Conservation (phyloP, 2,797 vertebrate genomes). For the Sebastes oblongus region DNA sequence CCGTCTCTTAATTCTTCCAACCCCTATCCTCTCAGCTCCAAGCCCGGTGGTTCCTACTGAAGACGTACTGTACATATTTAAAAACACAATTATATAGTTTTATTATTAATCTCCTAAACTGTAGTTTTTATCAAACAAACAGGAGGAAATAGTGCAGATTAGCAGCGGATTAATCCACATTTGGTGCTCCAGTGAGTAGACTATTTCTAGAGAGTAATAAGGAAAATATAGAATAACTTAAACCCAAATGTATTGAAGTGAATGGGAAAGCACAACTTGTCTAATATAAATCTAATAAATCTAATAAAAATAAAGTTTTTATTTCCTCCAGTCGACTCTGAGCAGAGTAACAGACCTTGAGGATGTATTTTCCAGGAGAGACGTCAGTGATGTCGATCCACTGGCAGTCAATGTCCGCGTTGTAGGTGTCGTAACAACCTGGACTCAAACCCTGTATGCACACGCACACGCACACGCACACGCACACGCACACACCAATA, state of each 20-base stretch:
- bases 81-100: neutral
- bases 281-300: neutral
- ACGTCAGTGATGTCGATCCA: constrained; percentile 99
- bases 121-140: neutral
- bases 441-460: constrained; percentile 91
- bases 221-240: neutral
- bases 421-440: constrained; percentile 97
- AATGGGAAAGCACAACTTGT: neutral
- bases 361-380: constrained; percentile 92
- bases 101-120: neutral
- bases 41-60: neutral
- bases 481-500: neutral
- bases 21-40: neutral
- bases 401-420: constrained; percentile 96
- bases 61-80: neutral
- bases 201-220: neutral
- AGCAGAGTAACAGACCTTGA: constrained; percentile 83
- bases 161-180: neutral
- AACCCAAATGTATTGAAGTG: neutral
- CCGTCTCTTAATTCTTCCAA: too few species aligned
- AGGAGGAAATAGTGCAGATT: neutral
- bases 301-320: neutral
- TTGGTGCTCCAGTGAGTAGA: neutral
- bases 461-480: constrained; percentile 5
- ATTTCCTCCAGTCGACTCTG: too few species aligned